Percentiles rank a stretch among this genome's conserved stretches.
Evolutionary conservation across 1,140 invertebrate species (phyloP).

Genomic region (Drosophila kohkoa): DNA sequence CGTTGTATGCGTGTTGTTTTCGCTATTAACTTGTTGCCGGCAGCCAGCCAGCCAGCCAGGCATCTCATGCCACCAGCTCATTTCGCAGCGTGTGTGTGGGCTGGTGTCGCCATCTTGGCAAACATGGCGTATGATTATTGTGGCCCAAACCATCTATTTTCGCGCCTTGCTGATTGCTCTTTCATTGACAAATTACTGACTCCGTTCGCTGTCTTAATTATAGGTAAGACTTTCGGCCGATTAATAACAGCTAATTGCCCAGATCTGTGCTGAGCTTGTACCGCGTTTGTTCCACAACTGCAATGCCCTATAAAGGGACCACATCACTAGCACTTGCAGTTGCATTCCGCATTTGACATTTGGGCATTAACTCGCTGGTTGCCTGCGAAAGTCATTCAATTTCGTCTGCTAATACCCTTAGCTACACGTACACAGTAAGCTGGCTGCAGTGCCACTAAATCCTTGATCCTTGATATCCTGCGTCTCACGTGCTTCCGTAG

Average conservation of each 20-base stretch:
- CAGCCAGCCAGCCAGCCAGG: background rate
- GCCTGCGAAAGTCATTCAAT: conserved; percentile 64
- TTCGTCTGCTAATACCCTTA: conserved; percentile 46
- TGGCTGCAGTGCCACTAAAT: conserved; percentile 57
- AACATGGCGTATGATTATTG: conserved; percentile 60
- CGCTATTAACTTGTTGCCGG: conserved; percentile 74
- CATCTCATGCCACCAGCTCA: conserved; percentile 44
- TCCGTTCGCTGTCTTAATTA: conserved; percentile 54
- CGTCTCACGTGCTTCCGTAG: conserved; percentile 62
- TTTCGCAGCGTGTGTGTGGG: conserved; percentile 12
- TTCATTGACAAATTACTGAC: conserved; percentile 68
- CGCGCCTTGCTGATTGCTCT: conserved; percentile 50
- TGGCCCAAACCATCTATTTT: conserved; percentile 48
- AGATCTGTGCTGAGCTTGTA: conserved; percentile 26
- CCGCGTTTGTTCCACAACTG: background rate
- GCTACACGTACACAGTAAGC: conserved; percentile 42
- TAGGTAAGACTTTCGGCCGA: conserved; percentile 11
- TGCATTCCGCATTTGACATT: conserved; percentile 24
- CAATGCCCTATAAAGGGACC: conserved; percentile 35
- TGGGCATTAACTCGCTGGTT: conserved; percentile 16
- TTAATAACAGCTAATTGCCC: conserved; percentile 45
- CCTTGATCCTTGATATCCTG: conserved; percentile 52
- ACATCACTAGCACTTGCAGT: conserved; percentile 29
- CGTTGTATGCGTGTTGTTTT: conserved; percentile 59
- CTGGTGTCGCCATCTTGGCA: conserved; percentile 26